Percentiles rank a stretch among this genome's conserved stretches.
Evolutionary conservation across 2,113 vertebrate species (phyloP).

Genomic region (Malurus melanocephalus): DNA sequence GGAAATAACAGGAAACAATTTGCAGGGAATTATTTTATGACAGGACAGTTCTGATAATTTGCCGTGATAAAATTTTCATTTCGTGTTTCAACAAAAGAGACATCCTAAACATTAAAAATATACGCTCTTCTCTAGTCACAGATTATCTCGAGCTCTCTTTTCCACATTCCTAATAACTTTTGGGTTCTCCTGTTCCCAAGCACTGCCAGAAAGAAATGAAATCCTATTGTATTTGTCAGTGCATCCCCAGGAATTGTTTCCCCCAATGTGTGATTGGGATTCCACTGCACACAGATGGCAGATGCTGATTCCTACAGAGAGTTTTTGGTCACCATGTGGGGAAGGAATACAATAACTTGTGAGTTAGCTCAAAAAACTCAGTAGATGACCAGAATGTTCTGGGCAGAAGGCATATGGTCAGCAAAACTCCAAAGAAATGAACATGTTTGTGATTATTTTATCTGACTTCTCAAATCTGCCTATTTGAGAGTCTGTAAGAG

Average conservation of each 20-base stretch:
- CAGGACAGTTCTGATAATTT: neutral
- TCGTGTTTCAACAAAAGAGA: neutral
- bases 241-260: neutral
- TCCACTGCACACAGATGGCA: neutral
- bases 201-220: neutral
- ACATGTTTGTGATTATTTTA: neutral
- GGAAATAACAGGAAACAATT: conserved; percentile 14
- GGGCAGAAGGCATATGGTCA: neutral
- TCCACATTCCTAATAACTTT: neutral
- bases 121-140: neutral
- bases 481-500: neutral
- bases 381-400: neutral
- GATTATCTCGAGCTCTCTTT: neutral
- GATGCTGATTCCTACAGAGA: neutral
- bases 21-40: neutral
- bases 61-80: neutral
- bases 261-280: neutral
- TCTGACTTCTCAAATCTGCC: neutral
- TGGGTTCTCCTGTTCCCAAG: neutral
- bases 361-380: neutral
- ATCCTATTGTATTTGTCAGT: neutral
- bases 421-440: neutral
- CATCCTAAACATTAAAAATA: neutral
- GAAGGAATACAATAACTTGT: neutral
- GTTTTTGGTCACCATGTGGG: neutral